Conservation (phyloP, 1,140 invertebrate species). For the Pogonomyrmex barbatus region DNA sequence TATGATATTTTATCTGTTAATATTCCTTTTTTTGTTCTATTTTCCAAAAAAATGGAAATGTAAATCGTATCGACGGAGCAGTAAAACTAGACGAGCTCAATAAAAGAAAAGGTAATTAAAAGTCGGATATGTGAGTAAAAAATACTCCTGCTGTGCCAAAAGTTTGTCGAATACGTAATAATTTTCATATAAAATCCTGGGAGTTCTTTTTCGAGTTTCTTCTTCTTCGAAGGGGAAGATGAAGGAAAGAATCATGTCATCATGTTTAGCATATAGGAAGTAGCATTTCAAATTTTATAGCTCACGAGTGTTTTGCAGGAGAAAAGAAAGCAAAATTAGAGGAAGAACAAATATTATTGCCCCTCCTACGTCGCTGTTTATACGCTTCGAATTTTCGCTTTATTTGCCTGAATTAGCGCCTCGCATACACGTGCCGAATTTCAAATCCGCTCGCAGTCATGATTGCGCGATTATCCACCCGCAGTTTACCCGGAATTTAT, state of each 20-base stretch:
- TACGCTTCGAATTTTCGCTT: background rate
- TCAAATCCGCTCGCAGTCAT: background rate
- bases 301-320: background rate
- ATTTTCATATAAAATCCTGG: background rate
- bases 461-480: background rate
- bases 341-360: background rate
- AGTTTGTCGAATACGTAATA: background rate
- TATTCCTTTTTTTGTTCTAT: background rate
- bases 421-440: background rate
- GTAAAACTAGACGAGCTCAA: background rate
- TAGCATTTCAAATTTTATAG: slow-evolving; percentile 11
- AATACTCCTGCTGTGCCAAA: slow-evolving; percentile 4
- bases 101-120: slow-evolving; percentile 3
- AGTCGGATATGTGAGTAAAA: background rate
- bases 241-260: background rate
- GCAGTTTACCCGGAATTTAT: slow-evolving; percentile 32
- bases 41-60: background rate
- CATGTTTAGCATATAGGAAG: background rate
- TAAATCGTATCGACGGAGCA: background rate
- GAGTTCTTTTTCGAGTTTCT: background rate
- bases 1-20: background rate
- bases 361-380: background rate
- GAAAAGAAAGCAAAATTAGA: background rate
- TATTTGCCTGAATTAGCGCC: background rate
- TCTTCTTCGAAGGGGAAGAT: background rate